phyloP scores from a whole-genome alignment of 2,113 vertebrate species.

The Pterocles burchelli region DNA sequence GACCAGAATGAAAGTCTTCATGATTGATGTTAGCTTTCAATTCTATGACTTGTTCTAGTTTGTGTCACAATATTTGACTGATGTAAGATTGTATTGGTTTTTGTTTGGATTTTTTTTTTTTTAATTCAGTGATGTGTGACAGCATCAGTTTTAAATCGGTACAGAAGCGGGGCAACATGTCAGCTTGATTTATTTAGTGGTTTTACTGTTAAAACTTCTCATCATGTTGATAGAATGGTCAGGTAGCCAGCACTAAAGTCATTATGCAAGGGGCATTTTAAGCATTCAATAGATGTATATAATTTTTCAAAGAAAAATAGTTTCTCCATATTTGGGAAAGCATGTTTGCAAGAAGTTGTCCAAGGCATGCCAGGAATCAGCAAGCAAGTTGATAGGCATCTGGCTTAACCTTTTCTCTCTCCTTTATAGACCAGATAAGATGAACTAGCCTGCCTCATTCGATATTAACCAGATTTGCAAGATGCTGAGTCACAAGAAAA shows the following conservation, averaged over 20 bases:
- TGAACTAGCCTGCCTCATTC: background rate
- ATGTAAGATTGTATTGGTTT: background rate
- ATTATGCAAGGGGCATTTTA: background rate
- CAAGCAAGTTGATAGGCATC: background rate
- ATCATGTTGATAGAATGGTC: background rate
- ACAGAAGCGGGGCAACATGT: background rate
- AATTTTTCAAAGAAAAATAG: background rate
- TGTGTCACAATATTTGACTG: conserved; percentile 58
- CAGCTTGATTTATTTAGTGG: conserved; percentile 19
- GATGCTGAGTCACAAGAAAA: background rate
- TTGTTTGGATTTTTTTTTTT: conserved; percentile 31
- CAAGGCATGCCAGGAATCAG: background rate
- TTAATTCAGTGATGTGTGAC: conserved; percentile 9
- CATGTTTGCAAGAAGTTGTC: background rate
- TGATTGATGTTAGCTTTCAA: conserved; percentile 37
- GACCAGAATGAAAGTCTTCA: background rate
- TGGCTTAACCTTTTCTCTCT: background rate
- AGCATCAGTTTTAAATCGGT: conserved; percentile 16
- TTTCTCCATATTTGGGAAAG: background rate
- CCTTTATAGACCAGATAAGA: background rate
- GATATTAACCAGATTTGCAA: background rate
- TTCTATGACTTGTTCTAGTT: conserved; percentile 32
- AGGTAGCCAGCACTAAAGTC: background rate
- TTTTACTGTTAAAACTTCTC: conserved; percentile 31
- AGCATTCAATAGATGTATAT: background rate